Percentiles rank a stretch among this genome's conserved stretches.
phyloP scores from a whole-genome alignment of 2,797 vertebrate genomes.

The Dallia pectoralis region DNA sequence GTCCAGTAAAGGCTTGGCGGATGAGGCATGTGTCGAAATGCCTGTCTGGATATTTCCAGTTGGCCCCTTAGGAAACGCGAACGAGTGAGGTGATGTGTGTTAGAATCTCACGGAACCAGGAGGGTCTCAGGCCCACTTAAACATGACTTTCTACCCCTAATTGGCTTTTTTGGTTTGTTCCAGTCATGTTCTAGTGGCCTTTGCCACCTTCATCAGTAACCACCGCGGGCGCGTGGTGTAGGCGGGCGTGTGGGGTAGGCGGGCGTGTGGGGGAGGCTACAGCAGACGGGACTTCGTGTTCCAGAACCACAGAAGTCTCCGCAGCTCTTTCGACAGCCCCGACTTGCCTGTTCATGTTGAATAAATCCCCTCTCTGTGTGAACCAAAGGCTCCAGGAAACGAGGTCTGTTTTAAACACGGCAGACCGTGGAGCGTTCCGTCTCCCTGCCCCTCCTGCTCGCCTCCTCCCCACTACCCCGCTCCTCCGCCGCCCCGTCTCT shows the following conservation, averaged over 20 bases:
- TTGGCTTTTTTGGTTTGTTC: background rate
- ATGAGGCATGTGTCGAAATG: background rate
- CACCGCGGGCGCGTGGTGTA: no score
- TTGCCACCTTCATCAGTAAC: slow-evolving; percentile 28
- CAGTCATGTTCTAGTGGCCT: slow-evolving; percentile 29
- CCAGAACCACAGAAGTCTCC: slow-evolving; percentile 46
- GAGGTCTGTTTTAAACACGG: slow-evolving; percentile 45
- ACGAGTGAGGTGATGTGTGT: background rate
- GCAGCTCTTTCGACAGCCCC: slow-evolving; percentile 54
- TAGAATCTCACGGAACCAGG: background rate
- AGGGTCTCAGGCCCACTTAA: background rate
- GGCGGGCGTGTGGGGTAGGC: slow-evolving; percentile 28
- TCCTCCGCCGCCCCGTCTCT: background rate
- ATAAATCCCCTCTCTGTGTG: slow-evolving; percentile 32
- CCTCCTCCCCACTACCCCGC: background rate
- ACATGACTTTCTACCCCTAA: background rate
- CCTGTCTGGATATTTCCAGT: background rate
- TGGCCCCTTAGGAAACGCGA: background rate
- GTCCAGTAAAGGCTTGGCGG: background rate
- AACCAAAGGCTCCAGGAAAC: slow-evolving; percentile 27
- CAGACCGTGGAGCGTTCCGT: slow-evolving; percentile 12
- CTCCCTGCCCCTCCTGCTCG: slow-evolving; percentile 1
- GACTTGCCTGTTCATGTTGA: slow-evolving; percentile 57
- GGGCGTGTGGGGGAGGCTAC: slow-evolving; percentile 14
- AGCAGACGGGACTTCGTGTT: slow-evolving; percentile 36